Conservation (phyloP, 2,797 vertebrate species). For the Nannoperca obscura region DNA sequence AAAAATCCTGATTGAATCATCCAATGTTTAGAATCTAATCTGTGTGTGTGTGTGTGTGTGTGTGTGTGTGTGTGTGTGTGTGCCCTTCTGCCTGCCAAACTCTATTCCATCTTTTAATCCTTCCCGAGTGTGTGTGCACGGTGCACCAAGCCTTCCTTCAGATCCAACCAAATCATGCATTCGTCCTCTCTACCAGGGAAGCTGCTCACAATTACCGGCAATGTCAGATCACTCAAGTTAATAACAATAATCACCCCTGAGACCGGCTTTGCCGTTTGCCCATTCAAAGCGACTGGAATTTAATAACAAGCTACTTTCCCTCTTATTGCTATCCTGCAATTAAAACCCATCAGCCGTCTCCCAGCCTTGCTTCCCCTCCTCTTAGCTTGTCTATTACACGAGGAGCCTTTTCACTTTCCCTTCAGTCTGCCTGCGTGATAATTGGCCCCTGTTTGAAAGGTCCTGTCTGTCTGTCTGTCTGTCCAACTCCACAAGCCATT, state of each 20-base stretch:
- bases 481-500: constrained; percentile 85
- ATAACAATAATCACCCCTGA: constrained; percentile 82
- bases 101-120: constrained; percentile 37
- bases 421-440: constrained; percentile 81
- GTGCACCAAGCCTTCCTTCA: constrained; percentile 34
- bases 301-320: constrained; percentile 76
- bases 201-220: constrained; percentile 76
- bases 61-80: constrained; percentile 15
- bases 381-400: constrained; percentile 68
- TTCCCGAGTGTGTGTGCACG: constrained; percentile 18
- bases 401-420: constrained; percentile 77
- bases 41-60: constrained; percentile 5
- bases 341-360: constrained; percentile 80
- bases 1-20: not conserved
- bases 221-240: constrained; percentile 80
- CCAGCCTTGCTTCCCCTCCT: constrained; percentile 54
- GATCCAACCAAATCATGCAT: constrained; percentile 61
- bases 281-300: constrained; percentile 73
- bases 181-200: constrained; percentile 57
- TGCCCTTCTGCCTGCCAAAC: constrained; percentile 26
- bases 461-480: constrained; percentile 75
- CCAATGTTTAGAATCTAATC: constrained; percentile 50
- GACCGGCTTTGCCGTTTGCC: constrained; percentile 66
- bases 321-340: constrained; percentile 79
- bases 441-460: constrained; percentile 84